Base-by-base conservation (phyloP, 2,888 invertebrate species). In the Tethea ocularis region DNA sequence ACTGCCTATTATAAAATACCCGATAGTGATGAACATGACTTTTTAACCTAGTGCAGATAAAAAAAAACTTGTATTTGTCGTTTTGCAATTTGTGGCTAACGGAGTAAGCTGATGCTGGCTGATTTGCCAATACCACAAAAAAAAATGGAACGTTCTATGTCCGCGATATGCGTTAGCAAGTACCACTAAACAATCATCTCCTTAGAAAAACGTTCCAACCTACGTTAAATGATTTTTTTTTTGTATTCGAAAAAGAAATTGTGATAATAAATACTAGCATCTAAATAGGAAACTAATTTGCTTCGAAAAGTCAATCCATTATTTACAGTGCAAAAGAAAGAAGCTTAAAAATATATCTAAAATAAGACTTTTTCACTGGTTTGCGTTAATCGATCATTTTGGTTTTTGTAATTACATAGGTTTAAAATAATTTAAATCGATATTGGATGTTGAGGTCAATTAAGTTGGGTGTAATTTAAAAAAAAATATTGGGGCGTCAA, bases 241-340 rank as follows among this genome's bases (percentile, higher is more conserved):
- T 70, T 71, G 69, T 63, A 70, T 62, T 57, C 53, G 46, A 57
- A 61, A 61, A 68, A 70, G 76, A 71, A 26, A 75, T 69, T 73
- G 83, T 83, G 81, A 82, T 82, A 87, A 86, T 85, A 89, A 89
- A 87, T 87, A 87, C 84, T 89, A 87, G 78, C 73, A 77, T 73
- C 87, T 89, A 89, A 79, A 74, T 77, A 83, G 70, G 79, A 80
- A 84, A 78, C 78, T 81, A 82, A 82, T 77, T 76, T 69, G 68
- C 75, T 76, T 74, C 68, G 71, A 74, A 79, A 80, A 78, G 71
- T 71, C 74, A 71, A 77, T 79, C 71, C 71, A 74, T 73, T 89
- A 91, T 89, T 62, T 88, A 88, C 88, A 88, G 84, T 87, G 89
- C 85, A 78, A 84, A 83, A 75, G 71, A 80, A 84, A 80, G 17